Conservation (phyloP, 2,888 invertebrate species). For the Trilocha varians region DNA sequence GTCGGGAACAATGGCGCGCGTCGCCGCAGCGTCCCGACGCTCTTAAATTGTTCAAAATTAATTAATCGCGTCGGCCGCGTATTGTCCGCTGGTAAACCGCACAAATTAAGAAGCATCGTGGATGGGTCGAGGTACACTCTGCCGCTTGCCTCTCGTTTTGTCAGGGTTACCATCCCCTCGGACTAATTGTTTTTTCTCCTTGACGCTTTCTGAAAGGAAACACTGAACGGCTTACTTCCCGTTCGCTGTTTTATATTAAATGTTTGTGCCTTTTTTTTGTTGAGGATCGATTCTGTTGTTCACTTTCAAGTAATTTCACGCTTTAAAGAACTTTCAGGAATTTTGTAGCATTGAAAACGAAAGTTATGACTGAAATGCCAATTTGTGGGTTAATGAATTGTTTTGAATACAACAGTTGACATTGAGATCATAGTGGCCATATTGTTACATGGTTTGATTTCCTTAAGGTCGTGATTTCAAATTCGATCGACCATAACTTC, state of each 20-base stretch:
- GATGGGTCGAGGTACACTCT: not conserved
- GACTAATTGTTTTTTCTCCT: conserved; percentile 38
- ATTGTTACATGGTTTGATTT: no score
- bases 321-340: not conserved
- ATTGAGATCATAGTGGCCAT: no score
- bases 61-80: conserved; percentile 26
- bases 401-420: no score
- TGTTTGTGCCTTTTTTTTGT: conserved; percentile 10
- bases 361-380: not conserved
- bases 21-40: conserved; percentile 19
- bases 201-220: conserved; percentile 31
- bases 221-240: conserved; percentile 27
- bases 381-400: no score
- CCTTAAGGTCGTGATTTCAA: no score
- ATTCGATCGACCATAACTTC: no score
- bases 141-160: conserved; percentile 5
- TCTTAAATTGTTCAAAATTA: conserved; percentile 27
- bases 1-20: conserved; percentile 26
- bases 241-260: conserved; percentile 26
- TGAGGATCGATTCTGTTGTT: not conserved
- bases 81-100: conserved; percentile 20
- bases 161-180: conserved; percentile 9
- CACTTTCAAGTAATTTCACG: not conserved
- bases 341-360: not conserved
- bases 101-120: conserved; percentile 20